These are phyloP conservation scores for Drosophila jambulina DNA, from an alignment of 1,140 invertebrate species.

Conservation along the genomic window DNA sequence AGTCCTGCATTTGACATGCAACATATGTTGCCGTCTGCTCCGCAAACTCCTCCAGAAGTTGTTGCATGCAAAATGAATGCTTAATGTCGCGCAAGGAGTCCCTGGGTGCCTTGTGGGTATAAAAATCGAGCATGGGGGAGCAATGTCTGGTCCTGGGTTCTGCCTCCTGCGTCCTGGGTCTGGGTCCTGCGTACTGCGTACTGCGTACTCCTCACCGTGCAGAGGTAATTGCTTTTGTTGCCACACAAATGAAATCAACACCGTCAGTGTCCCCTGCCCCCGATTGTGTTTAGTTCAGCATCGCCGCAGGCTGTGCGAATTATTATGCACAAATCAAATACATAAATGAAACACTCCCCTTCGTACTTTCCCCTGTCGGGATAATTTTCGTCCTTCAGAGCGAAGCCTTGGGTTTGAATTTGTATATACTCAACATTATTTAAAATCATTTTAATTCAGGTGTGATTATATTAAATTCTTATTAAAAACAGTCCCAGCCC, in stretches of 20 bases:
- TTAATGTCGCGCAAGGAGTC: slow-evolving; percentile 62
- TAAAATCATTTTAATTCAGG: neutral
- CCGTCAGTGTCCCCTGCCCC: slow-evolving; percentile 30
- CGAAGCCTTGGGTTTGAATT: neutral
- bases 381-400: neutral
- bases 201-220: slow-evolving; percentile 3
- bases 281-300: slow-evolving; percentile 64
- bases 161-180: slow-evolving; percentile 12
- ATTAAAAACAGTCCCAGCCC: neutral
- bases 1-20: slow-evolving; percentile 74
- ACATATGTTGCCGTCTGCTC: slow-evolving; percentile 79
- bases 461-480: neutral
- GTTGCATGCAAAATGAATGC: slow-evolving; percentile 82
- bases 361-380: neutral
- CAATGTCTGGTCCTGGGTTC: slow-evolving; percentile 19
- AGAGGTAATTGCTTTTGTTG: slow-evolving; percentile 77
- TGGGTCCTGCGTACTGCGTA: slow-evolving; percentile 21
- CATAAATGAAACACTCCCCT: slow-evolving; percentile 54
- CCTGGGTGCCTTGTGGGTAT: neutral
- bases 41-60: slow-evolving; percentile 59
- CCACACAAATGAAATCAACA: slow-evolving; percentile 77
- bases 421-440: neutral
- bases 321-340: slow-evolving; percentile 81
- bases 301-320: slow-evolving; percentile 60
- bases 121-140: slow-evolving; percentile 3